Percentiles rank a stretch among this genome's conserved stretches.
phyloP scores from a whole-genome alignment of 2,113 vertebrate genomes.

The Beaufortia kweichowensis region DNA sequence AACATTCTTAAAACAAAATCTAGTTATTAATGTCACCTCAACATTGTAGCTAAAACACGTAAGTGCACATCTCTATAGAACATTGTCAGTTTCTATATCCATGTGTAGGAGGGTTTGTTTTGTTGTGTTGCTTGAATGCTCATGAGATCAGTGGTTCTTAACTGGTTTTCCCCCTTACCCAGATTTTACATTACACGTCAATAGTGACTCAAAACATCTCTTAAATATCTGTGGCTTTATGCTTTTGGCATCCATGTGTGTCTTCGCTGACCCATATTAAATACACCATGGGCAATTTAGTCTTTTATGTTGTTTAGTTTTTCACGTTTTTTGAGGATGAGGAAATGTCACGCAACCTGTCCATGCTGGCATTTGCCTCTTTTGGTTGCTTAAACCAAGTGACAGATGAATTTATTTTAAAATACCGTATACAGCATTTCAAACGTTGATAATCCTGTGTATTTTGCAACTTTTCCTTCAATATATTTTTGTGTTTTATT shows the following conservation, averaged over 20 bases:
- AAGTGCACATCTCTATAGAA: conserved; percentile 23
- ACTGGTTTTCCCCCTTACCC: neutral
- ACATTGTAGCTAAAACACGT: conserved; percentile 18
- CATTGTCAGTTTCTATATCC: neutral
- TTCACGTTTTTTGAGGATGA: neutral
- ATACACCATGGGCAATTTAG: neutral
- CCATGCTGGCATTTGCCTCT: neutral
- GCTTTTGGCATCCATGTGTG: neutral
- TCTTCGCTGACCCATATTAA: neutral
- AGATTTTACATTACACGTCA: neutral
- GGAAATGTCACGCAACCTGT: neutral
- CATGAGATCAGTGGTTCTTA: neutral
- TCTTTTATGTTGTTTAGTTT: neutral
- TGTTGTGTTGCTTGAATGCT: neutral
- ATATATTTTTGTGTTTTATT: no score
- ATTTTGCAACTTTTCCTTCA: no score
- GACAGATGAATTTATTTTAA: no score
- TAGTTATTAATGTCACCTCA: no score
- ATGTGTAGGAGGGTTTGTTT: neutral
- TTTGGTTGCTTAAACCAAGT: neutral
- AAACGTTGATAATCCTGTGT: no score
- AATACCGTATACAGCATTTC: no score
- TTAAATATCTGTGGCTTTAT: no score
- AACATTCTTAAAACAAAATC: conserved; percentile 4
- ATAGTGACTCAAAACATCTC: no score